Percentiles rank a stretch among this genome's conserved stretches.
Conservation (phyloP, 1,140 invertebrate species). For the Nylanderia fulva region DNA sequence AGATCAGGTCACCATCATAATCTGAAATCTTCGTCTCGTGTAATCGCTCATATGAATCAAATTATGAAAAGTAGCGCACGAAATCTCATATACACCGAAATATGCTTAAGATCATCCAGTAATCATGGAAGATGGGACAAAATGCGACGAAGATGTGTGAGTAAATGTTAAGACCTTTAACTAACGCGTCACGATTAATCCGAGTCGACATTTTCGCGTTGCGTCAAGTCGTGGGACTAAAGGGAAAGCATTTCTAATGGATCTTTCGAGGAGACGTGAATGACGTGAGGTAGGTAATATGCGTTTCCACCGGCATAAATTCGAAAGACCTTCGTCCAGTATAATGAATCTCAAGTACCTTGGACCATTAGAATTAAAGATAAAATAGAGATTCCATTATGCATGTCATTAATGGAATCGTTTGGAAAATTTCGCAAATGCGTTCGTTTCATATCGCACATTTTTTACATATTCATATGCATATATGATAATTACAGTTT, state of each 20-base stretch:
- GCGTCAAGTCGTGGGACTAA: slow-evolving; percentile 59
- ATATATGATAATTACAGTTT: not conserved
- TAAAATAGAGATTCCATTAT: not conserved
- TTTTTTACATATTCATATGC: not conserved
- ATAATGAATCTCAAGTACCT: slow-evolving; percentile 29
- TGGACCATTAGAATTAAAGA: not conserved
- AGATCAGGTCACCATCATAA: not conserved
- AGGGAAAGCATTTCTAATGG: not conserved
- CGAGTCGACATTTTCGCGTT: slow-evolving; percentile 59
- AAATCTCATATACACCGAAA: not conserved
- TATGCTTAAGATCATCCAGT: not conserved
- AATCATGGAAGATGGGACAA: not conserved
- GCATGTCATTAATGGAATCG: not conserved
- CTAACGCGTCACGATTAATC: slow-evolving; percentile 27
- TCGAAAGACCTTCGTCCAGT: not conserved
- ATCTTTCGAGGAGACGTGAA: not conserved
- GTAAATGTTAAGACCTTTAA: slow-evolving; percentile 50
- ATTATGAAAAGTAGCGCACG: not conserved
- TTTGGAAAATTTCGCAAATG: not conserved
- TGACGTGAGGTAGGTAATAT: slow-evolving; percentile 49
- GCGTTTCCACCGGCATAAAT: slow-evolving; percentile 7
- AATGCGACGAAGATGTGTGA: not conserved
- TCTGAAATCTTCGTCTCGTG: not conserved
- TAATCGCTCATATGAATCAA: not conserved
- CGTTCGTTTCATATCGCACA: not conserved